Evolutionary conservation across 2,113 vertebrate genomes (phyloP), one percentile per base, ranked within the genome.

Genomic region (Abramis brama): DNA sequence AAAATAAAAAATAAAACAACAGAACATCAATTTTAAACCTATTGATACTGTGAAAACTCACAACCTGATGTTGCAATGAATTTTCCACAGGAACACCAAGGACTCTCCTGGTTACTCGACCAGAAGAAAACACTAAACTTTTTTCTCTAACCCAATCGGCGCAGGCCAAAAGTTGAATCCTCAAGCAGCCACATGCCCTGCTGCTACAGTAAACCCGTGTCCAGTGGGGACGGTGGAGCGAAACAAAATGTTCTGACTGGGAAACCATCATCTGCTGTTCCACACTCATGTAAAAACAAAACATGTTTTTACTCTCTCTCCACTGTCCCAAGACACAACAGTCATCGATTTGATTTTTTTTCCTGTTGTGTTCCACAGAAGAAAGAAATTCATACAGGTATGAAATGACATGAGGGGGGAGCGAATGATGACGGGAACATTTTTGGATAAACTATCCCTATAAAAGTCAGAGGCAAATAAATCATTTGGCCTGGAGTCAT

Each of bases 381-480:
- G 23, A 55, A 77, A 30, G 13, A 50, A 77, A 57, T 23, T 23
- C 55, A 23, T 3, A 23, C 19, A 27, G 13, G 47, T 52, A 30
- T 55, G 15, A 19, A 77, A 30, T 12, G 7, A 77, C 25, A 21
- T 9, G n/a, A 50, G 39, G 11, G 11, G 6, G n/a, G 43, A 47
- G 71, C 43, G 43, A 75, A 75, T 25, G 43, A 75, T 27, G 43
- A 74, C 71, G 25, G 12, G 5, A 75, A 47, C 12, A 27, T 47
- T 75, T 52, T 77, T 6, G 27, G 27, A 1, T 55, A 15, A 77
- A 55, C 27, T 77, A 50, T 3, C 36, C 57, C 50, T 62, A 79
- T 80, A 80, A 73, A 66, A 83, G 71, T 62, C 75, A 73, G 36
- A 79, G 82, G 47, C 73, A 82, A 82, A 88, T 86, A 86, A 88